Percentiles rank a stretch among this genome's conserved stretches.
These are phyloP conservation scores for Drosophila virilis DNA, from an alignment of 1,140 invertebrate species.

Conservation along the genomic window DNA sequence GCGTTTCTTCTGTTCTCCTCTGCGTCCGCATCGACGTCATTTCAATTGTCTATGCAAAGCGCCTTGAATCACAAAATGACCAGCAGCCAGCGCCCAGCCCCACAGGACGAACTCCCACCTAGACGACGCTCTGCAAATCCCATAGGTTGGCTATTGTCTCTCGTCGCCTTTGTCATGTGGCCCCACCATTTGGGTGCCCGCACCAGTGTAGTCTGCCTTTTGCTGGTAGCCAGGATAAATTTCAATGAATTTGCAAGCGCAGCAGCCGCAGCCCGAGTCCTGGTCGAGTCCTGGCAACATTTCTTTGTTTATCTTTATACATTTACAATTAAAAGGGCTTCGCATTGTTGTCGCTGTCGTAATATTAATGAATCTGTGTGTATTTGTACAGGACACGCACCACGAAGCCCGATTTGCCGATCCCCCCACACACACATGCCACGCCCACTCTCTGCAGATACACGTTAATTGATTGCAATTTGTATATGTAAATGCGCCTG, in stretches of 20 bases:
- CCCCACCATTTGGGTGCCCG: conserved; percentile 36
- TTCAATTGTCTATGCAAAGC: conserved; percentile 80
- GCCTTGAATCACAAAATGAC: conserved; percentile 75
- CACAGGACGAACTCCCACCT: not conserved
- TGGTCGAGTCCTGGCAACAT: conserved; percentile 53
- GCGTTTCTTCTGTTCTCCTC: conserved; percentile 10
- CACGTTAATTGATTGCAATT: conserved; percentile 77
- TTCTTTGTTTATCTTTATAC: conserved; percentile 81
- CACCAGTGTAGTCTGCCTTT: conserved; percentile 11
- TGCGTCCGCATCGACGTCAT: conserved; percentile 35
- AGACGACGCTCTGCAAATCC: conserved; percentile 24
- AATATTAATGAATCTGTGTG: conserved; percentile 77
- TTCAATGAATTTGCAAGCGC: conserved; percentile 76
- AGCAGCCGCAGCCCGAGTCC: conserved; percentile 32
- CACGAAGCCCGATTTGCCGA: not conserved
- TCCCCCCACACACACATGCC: not conserved
- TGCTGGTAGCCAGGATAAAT: conserved; percentile 62
- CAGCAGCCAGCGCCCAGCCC: conserved; percentile 17
- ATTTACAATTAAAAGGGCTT: conserved; percentile 80
- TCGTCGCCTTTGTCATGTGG: conserved; percentile 33
- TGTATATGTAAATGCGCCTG: conserved; percentile 71
- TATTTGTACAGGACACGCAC: conserved; percentile 15
- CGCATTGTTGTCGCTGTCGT: conserved; percentile 69
- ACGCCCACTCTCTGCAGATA: conserved; percentile 14
- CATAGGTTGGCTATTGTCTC: conserved; percentile 67